Base-by-base conservation (phyloP, 2,888 invertebrate genomes). In the Minunthozetes semirufus region DNA sequence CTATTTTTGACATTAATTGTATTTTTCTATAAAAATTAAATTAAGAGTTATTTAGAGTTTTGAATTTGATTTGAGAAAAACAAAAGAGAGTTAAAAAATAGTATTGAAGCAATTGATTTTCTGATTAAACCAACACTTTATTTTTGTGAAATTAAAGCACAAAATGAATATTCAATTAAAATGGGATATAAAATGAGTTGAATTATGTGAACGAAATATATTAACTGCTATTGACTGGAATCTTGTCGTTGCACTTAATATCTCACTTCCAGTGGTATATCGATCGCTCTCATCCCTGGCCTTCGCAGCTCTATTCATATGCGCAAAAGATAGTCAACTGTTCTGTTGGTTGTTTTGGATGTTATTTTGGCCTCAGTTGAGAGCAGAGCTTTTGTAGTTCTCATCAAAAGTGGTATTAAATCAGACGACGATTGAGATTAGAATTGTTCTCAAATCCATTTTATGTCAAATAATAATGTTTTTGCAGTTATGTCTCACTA, bases 271-370 rank as follows among this genome's bases (percentile, higher is more conserved):
- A 17, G 29, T 63, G 63, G 17, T 33, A 33, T 63, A 63, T 63
- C 63, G 63, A 63, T 63, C 33, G 17, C 38, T 38, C 19, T 13
- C 63, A 56, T 38, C 63, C 33, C 63, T 63, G 63, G 63, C 63
- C 63, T 63, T 63, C 63, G 63, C 63, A 63, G 63, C 63, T 27
- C n/a, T 63, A n/a, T 29, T 27, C 9, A 13, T 33, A 33, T 63
- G 63, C 63, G 63, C 63, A 63, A 63, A 29, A 13, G 33, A 33
- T 63, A 6, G 0, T 63, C 17, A 33, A 63, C 1, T 29, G 33
- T 17, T 27, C 33, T 33, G 33, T 63, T 63, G 9, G 17, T 50
- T 50, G 17, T 15, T 13, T 13, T 27, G 9, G 1, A 63, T 38
- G 33, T 15, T 17, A 38, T 19, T 13, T 25, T 13, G 11, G 29